Conservation (phyloP, 2,113 vertebrate species). For the Chaetops frenatus region DNA sequence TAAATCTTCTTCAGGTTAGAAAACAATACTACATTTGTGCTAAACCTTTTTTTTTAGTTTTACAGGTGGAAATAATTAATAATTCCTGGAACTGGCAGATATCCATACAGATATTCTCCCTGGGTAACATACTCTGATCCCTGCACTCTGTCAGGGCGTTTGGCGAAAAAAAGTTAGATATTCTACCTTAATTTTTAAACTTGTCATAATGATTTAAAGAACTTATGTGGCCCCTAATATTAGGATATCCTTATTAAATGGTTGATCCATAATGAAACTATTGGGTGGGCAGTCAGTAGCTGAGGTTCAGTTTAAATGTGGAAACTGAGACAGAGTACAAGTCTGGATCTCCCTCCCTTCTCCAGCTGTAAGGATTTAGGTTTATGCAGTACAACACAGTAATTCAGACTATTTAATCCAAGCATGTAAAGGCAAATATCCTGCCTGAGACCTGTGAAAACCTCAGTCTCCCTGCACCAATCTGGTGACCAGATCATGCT, state of each 20-base stretch:
- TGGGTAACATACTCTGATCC: not conserved
- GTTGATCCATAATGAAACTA: not conserved
- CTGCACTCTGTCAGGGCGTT: not conserved
- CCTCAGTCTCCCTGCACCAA: not conserved
- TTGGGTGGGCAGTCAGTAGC: not conserved
- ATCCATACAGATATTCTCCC: not conserved
- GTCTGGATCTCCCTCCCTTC: not conserved
- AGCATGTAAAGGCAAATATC: not conserved
- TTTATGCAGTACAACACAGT: not conserved
- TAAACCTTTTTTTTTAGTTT: not conserved
- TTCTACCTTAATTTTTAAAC: not conserved
- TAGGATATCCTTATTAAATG: not conserved
- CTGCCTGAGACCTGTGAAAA: not conserved
- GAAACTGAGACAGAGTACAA: not conserved
- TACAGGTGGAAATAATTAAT: not conserved
- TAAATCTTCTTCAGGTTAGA: not conserved
- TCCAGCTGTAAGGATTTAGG: not conserved
- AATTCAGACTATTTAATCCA: not conserved
- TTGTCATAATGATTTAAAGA: fast-evolving
- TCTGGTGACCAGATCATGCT: not conserved
- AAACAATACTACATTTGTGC: not conserved
- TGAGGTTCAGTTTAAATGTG: not conserved
- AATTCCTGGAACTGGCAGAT: not conserved
- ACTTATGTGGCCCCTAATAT: not conserved
- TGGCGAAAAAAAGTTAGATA: not conserved